phyloP scores from a whole-genome alignment of 2,888 invertebrate genomes.

The Sabatieria punctata region DNA sequence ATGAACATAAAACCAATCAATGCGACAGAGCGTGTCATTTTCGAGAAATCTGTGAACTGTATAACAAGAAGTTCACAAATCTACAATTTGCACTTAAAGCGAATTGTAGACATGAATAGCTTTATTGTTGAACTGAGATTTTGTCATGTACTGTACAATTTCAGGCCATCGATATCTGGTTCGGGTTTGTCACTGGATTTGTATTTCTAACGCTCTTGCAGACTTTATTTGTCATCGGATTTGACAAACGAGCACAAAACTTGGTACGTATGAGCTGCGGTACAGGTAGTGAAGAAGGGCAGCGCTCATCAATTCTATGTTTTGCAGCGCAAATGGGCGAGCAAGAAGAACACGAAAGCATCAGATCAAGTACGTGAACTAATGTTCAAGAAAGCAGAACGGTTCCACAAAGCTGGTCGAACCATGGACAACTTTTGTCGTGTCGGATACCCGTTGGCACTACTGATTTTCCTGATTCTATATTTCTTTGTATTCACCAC shows the following conservation, averaged over 20 bases:
- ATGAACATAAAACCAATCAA: too few species aligned
- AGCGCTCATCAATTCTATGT: not conserved
- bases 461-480: constrained; percentile 26
- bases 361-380: constrained; percentile 23
- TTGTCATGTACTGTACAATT: constrained; percentile 4
- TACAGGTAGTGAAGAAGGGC: not conserved
- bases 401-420: constrained; percentile 25
- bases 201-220: constrained; percentile 29
- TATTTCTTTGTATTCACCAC: constrained; percentile 30
- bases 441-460: constrained; percentile 26
- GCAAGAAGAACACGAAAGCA: constrained; percentile 21
- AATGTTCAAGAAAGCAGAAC: constrained; percentile 20
- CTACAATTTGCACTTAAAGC: too few species aligned
- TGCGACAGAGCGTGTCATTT: too few species aligned
- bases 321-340: constrained; percentile 24
- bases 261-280: constrained; percentile 13
- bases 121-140: not conserved
- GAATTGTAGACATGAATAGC: not conserved
- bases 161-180: constrained; percentile 30
- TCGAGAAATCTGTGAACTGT: too few species aligned
- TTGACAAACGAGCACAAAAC: constrained; percentile 27
- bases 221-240: constrained; percentile 29
- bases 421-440: constrained; percentile 25
- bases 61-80: too few species aligned
- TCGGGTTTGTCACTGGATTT: constrained; percentile 30